Percentiles rank a stretch among this genome's conserved stretches.
These are phyloP conservation scores for Aphodius sticticus DNA, from an alignment of 2,888 invertebrate species.

Conservation along the genomic window DNA sequence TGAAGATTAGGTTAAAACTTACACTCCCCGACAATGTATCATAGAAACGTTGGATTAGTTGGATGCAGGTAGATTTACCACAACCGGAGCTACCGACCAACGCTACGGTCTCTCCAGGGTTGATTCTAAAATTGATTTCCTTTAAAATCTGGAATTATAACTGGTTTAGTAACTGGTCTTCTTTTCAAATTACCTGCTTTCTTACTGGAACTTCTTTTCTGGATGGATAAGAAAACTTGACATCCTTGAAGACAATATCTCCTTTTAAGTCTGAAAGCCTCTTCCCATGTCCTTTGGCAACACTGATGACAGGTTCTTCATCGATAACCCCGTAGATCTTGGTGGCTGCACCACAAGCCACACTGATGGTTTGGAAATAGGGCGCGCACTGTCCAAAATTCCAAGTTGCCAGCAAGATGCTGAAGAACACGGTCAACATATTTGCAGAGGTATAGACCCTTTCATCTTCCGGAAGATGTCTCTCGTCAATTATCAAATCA, in stretches of 20 bases:
- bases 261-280: constrained; percentile 67
- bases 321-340: constrained; percentile 82
- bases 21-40: constrained; percentile 74
- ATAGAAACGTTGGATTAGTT: constrained; percentile 79
- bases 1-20: constrained; percentile 36
- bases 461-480: constrained; percentile 63
- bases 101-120: constrained; percentile 79
- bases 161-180: not conserved
- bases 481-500: constrained; percentile 71
- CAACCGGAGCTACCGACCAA: constrained; percentile 77
- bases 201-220: constrained; percentile 76
- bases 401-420: constrained; percentile 75
- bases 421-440: constrained; percentile 81
- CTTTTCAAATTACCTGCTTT: constrained; percentile 34
- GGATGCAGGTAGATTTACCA: constrained; percentile 81
- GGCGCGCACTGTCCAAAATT: constrained; percentile 87
- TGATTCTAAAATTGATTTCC: constrained; percentile 71
- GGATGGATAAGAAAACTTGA: constrained; percentile 84
- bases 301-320: constrained; percentile 77
- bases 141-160: constrained; percentile 64
- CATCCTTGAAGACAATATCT: constrained; percentile 74
- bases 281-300: constrained; percentile 68
- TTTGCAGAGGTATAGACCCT: constrained; percentile 71
- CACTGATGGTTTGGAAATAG: constrained; percentile 80
- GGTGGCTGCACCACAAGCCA: constrained; percentile 81